phyloP scores from a whole-genome alignment of 2,888 invertebrate species.

The Nomada lathburiana region DNA sequence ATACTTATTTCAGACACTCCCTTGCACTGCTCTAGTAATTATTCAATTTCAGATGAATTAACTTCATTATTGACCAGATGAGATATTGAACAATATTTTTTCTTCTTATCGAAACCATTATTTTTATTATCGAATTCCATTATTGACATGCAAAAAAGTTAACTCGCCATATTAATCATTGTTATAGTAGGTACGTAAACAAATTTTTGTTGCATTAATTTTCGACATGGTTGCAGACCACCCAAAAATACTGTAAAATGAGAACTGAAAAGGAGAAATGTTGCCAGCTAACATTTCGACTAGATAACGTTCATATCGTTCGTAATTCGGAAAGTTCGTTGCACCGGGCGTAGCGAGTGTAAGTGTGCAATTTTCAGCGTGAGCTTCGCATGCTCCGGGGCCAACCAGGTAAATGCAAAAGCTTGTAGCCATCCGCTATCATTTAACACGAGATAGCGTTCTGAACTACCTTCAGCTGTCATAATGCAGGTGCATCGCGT shows the following conservation, averaged over 20 bases:
- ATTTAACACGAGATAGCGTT: constrained; percentile 25
- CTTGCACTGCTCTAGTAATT: no score
- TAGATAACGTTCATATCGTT: constrained; percentile 12
- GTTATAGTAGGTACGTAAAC: no score
- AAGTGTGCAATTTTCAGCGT: constrained; percentile 23
- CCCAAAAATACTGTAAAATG: not conserved
- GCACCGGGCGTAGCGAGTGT: constrained; percentile 16
- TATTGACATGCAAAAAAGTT: no score
- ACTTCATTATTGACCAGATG: no score
- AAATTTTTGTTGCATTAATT: no score
- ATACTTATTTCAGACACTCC: not conserved
- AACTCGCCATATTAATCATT: no score
- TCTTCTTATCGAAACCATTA: no score
- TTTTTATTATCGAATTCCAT: no score
- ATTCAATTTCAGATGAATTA: no score
- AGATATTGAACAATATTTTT: no score
- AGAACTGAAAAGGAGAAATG: not conserved
- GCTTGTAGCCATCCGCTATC: constrained; percentile 29
- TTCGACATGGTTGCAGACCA: no score
- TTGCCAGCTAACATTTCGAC: not conserved
- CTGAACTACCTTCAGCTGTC: constrained; percentile 24
- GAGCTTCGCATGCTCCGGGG: not conserved
- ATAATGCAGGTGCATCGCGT: constrained; percentile 21
- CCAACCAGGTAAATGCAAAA: constrained; percentile 29
- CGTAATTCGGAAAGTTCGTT: constrained; percentile 31